Conservation (phyloP, 2,888 invertebrate species). For the Lithosia quadra region DNA sequence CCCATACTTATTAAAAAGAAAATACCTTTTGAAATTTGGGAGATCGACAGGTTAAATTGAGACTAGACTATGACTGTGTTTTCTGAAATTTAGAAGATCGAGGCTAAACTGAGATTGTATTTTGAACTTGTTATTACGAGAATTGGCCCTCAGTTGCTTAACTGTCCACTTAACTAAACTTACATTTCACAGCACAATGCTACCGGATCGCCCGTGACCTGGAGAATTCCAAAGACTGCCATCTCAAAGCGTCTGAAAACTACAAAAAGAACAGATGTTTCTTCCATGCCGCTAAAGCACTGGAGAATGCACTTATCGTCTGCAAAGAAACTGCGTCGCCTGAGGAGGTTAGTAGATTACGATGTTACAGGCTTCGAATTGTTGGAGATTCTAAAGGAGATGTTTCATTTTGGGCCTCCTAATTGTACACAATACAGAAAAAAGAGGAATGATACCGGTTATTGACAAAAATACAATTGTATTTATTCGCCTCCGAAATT, state of each 20-base stretch:
- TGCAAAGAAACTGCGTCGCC: slow-evolving; percentile 85
- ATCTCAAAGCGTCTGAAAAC: slow-evolving; percentile 95
- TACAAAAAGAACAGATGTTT: slow-evolving; percentile 94
- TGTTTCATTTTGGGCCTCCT: too few species aligned
- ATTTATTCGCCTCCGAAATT: too few species aligned
- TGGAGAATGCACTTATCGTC: slow-evolving; percentile 94
- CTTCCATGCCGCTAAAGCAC: slow-evolving; percentile 97
- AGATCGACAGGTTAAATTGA: too few species aligned
- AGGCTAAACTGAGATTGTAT: too few species aligned
- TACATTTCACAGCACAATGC: slow-evolving; percentile 91
- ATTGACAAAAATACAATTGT: too few species aligned
- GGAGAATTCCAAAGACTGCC: slow-evolving; percentile 93
- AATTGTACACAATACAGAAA: too few species aligned
- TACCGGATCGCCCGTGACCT: slow-evolving; percentile 95
- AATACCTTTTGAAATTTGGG: too few species aligned
- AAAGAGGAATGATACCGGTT: too few species aligned
- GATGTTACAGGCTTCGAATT: not conserved
- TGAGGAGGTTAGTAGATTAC: slow-evolving; percentile 66
- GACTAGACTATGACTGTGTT: too few species aligned
- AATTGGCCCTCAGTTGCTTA: not conserved
- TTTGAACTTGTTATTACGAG: too few species aligned
- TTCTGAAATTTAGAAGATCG: too few species aligned
- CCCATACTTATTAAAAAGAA: too few species aligned
- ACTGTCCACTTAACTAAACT: not conserved
- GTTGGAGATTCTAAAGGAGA: not conserved